Evolutionary conservation across 2,797 vertebrate genomes (phyloP), one percentile per base, ranked within the genome.

Genomic region (Melanotaenia boesemani): DNA sequence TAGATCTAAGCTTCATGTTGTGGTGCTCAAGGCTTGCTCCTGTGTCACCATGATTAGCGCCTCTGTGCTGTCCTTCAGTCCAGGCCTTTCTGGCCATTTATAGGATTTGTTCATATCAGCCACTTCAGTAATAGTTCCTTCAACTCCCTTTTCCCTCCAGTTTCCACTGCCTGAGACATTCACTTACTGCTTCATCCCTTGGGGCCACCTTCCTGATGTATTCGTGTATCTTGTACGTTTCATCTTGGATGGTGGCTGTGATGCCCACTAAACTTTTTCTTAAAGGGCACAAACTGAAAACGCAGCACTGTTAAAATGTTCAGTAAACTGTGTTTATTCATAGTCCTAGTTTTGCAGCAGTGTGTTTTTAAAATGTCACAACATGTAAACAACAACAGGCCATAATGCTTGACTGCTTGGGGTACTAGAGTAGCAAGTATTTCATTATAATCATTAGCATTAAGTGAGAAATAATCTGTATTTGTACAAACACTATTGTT

Each of bases 301-400:
- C 73, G 11, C 65, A 18, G 28, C 54, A 54, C 46, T 28, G 55
- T 44, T 68, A 32, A 70, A 68, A 81, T 77, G 71, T 79, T 88
- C 57, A 67, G 81, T 81, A 88, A 89, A 89, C 80, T 75, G 73
- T 74, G 70, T 93, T 93, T 93, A 92, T 93, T 94, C 39, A 84
- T 79, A 78, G 77, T 88, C 73, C 65, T 83, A 72, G 86, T 67
- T 86, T 60, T 72, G 70, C 83, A 55, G 85, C 70, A 84, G 86
- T 82, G 76, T 81, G 74, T 87, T 77, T 28, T 74, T 62, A 70
- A 84, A 89, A 74, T 74, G 86, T 89, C 88, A 92, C 87, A 86
- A 89, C 75, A 90, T 87, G 81, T 86, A 80, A 89, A 92, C 87
- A 81, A 71, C 83, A 82, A 89, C 83, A 83, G 86, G 86, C 89